phyloP scores from a whole-genome alignment of 2,113 vertebrate genomes.

The Aix galericulata region DNA sequence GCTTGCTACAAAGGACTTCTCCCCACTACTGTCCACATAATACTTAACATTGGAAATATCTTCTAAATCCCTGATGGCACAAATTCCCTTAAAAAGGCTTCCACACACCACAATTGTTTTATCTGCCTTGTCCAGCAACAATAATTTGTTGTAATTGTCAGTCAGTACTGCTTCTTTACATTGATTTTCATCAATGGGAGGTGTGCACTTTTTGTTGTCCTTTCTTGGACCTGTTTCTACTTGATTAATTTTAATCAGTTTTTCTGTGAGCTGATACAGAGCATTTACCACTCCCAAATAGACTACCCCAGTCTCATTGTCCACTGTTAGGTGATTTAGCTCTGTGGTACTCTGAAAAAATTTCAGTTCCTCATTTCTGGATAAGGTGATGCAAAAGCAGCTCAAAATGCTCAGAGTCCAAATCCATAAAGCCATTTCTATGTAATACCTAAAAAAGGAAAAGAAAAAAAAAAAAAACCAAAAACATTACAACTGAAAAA shows the following conservation, averaged over 20 bases:
- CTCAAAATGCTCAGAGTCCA: slow-evolving; percentile 66
- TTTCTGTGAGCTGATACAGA: slow-evolving; percentile 84
- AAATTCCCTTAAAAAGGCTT: slow-evolving; percentile 93
- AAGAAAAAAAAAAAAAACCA: not conserved
- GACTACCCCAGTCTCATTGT: slow-evolving; percentile 81
- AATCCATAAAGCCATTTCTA: slow-evolving; percentile 77
- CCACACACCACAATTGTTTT: slow-evolving; percentile 88
- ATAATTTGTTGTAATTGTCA: slow-evolving; percentile 90
- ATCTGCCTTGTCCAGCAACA: slow-evolving; percentile 80
- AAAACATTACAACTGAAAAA: not conserved
- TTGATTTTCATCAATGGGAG: slow-evolving; percentile 84
- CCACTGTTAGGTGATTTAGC: slow-evolving; percentile 88
- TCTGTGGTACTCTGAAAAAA: slow-evolving; percentile 73
- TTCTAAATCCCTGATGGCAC: slow-evolving; percentile 85
- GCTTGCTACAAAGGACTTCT: slow-evolving; percentile 95
- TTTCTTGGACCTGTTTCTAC: slow-evolving; percentile 78
- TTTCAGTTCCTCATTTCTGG: slow-evolving; percentile 60
- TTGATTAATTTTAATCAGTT: slow-evolving; percentile 68
- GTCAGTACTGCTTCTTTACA: slow-evolving; percentile 82
- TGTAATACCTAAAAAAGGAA: slow-evolving; percentile 47
- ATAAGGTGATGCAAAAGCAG: slow-evolving; percentile 30
- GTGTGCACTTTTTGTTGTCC: slow-evolving; percentile 90
- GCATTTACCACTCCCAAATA: slow-evolving; percentile 91
- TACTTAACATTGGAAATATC: slow-evolving; percentile 78
- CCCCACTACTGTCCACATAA: slow-evolving; percentile 89